Base-by-base conservation (phyloP, 2,888 invertebrate species). In the Habrosyne pyritoides region DNA sequence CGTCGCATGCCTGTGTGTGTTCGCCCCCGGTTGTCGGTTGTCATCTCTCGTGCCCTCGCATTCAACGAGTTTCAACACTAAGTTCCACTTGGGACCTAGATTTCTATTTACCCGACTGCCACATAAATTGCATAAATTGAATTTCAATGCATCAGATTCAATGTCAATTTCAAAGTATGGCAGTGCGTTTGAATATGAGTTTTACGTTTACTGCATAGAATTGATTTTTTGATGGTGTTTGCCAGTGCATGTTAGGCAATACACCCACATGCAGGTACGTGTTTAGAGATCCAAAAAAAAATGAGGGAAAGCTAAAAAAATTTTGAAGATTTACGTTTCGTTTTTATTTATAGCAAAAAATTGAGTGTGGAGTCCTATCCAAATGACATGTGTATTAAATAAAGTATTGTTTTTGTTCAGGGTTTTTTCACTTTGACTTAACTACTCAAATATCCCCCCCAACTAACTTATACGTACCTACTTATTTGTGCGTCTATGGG, bases 261-360 rank as follows among this genome's bases (percentile, higher is more conserved):
- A 63, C 60, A 66, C 67, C 63, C 69, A 68, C 70, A 71, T 62
- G 72, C 81, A 85, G 83, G 85, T 83, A 78, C 64, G 62, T 63
- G 59, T 61, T 55, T 21, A 53, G 62, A 67, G 67, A 61, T 60
- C 59, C 57, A 64, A 64, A 71, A 66, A n/a, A 57, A 73, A 67
- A 68, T 18, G 21, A 18, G 63, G 61, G 69, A 64, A 63, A 67
- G 75, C 72, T 59, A 73, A 80, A 78, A 80, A 84, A 81, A 73
- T 79, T 86, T 88, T 86, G 82, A 86, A 86, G 80, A 79, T 78
- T 78, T 82, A 75, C 73, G 47, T 47, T n/a, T 21, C 21, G 47
- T 47, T 21, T 47, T 47, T 47, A 12, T 47, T 47, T 69, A 63
- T 57, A 71, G 75, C 84, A 86, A 87, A 86, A 86, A 81, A 83